Conservation (phyloP, 1,140 invertebrate species). For the Mycetomoellerius zeteki region DNA sequence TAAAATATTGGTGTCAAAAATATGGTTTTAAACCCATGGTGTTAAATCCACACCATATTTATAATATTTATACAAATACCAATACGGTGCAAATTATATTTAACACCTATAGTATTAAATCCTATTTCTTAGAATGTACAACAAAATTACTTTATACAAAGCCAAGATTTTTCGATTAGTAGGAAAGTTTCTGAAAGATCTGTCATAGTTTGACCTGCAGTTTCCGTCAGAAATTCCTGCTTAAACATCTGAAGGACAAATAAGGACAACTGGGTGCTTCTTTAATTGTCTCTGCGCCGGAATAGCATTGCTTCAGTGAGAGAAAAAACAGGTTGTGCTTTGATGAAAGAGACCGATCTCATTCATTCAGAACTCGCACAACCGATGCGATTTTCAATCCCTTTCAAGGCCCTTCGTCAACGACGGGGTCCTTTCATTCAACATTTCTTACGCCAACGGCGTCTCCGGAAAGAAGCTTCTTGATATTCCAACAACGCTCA, state of each 20-base stretch:
- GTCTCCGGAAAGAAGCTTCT: conserved; percentile 73
- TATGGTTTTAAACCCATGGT: too few relatives aligned
- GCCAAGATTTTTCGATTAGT: neutral
- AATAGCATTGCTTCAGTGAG: neutral
- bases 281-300: conserved; percentile 61
- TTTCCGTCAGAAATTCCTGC: conserved; percentile 36
- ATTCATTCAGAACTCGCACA: conserved; percentile 46
- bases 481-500: conserved; percentile 75
- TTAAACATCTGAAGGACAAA: neutral
- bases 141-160: neutral
- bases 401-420: conserved; percentile 36
- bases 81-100: too few relatives aligned
- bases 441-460: conserved; percentile 73
- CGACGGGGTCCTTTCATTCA: conserved; percentile 74
- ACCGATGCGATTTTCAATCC: conserved; percentile 35
- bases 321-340: conserved; percentile 35
- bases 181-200: neutral
- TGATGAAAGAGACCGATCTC: conserved; percentile 37
- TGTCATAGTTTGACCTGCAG: neutral
- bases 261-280: conserved; percentile 49
- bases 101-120: too few relatives aligned
- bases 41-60: too few relatives aligned
- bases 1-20: too few relatives aligned
- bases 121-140: neutral
- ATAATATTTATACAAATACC: too few relatives aligned